A percentile compares a stretch with the other conserved stretches of the same genome.
Conservation (phyloP, 2,797 vertebrate genomes). For the Manis crassicaudata region DNA sequence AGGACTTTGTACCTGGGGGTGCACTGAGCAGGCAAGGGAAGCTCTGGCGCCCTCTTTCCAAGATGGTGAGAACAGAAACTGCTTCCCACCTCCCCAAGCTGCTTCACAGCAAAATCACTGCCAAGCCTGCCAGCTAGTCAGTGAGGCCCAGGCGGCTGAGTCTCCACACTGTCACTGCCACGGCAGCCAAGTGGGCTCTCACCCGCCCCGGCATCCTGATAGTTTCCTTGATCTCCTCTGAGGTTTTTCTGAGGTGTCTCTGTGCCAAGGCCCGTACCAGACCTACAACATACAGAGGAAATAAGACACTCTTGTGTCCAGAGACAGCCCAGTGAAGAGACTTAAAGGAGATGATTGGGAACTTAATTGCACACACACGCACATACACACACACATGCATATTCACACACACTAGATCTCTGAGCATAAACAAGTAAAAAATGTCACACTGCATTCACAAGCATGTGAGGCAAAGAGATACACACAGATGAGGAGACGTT, state of each 20-base stretch:
- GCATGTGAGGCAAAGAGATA: background rate
- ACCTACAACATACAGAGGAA: background rate
- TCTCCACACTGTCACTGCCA: background rate
- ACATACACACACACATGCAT: fast-evolving
- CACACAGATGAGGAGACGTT: background rate
- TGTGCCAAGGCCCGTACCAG: background rate
- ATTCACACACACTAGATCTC: fast-evolving
- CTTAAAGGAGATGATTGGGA: background rate
- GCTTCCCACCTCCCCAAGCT: background rate
- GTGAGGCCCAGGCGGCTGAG: background rate
- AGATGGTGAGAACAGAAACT: background rate
- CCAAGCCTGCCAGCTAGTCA: background rate
- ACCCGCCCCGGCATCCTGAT: background rate
- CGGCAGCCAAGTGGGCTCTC: background rate
- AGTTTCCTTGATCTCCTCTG: background rate
- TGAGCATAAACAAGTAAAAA: background rate
- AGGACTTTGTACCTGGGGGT: background rate
- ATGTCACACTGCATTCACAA: too few species aligned
- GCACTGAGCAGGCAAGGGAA: fast-evolving
- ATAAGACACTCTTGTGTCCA: background rate
- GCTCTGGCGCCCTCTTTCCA: background rate
- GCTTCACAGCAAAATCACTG: background rate
- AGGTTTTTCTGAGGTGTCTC: background rate
- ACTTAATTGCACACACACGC: too few species aligned
- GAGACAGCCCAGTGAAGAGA: background rate